Evolutionary conservation across 2,888 invertebrate species (phyloP).

Genomic region (Cryptus armator): DNA sequence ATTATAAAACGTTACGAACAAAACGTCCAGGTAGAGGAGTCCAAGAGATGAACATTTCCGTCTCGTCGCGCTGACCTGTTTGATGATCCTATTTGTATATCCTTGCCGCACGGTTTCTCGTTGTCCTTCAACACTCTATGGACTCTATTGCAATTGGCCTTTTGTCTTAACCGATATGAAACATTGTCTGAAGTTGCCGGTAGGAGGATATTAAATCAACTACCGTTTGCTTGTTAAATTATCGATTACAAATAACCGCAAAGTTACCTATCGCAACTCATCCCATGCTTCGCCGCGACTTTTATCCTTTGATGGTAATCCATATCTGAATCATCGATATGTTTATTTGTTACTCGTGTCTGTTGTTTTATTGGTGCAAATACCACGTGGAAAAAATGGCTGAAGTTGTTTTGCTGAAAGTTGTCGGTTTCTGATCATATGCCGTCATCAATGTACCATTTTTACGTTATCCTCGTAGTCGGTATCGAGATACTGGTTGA

Average conservation of each 20-base stretch:
- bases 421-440: too few relatives aligned
- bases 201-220: neutral
- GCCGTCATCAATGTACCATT: too few relatives aligned
- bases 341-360: too few relatives aligned
- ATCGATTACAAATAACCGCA: neutral
- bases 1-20: constrained; percentile 74
- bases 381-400: too few relatives aligned
- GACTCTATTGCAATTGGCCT: neutral
- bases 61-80: neutral
- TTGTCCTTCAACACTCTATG: neutral
- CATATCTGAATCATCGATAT: too few relatives aligned
- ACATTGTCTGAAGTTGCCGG: neutral
- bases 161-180: neutral
- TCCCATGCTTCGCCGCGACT: neutral
- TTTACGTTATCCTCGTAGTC: too few relatives aligned
- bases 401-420: too few relatives aligned
- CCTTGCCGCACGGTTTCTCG: neutral
- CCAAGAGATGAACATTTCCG: neutral
- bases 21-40: neutral
- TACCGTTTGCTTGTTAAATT: neutral
- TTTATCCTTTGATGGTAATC: too few relatives aligned
- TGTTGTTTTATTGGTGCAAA: too few relatives aligned
- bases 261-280: neutral
- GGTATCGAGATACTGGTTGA: too few relatives aligned
- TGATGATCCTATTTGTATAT: neutral